These are phyloP conservation scores for Rhynchomys soricoides DNA, from an alignment of 2,113 vertebrate species.

Conservation along the genomic window DNA sequence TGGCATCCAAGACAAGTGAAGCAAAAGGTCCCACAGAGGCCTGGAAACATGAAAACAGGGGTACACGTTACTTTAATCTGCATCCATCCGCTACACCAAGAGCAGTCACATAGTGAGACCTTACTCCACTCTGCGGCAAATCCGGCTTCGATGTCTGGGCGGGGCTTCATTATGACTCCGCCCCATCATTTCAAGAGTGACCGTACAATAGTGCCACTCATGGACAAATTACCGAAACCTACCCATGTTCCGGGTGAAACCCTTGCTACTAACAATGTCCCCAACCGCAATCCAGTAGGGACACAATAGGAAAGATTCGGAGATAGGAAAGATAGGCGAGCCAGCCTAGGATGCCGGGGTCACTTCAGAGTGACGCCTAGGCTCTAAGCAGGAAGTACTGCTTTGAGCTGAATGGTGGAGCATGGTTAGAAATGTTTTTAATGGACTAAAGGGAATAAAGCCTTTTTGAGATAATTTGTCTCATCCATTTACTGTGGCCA, in stretches of 20 bases:
- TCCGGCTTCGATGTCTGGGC: not conserved
- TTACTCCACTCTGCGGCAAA: not conserved
- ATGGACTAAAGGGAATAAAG: not conserved
- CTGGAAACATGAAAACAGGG: constrained; percentile 68
- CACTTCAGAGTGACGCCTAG: not conserved
- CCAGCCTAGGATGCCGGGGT: not conserved
- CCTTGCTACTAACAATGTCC: not conserved
- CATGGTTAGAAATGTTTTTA: not conserved
- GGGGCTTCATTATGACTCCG: too few species aligned
- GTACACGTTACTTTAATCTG: not conserved
- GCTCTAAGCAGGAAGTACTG: not conserved
- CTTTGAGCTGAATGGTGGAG: not conserved
- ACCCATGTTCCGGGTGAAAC: not conserved
- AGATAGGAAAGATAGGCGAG: not conserved
- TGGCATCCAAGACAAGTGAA: constrained; percentile 82
- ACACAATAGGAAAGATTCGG: not conserved
- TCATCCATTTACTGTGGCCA: too few species aligned
- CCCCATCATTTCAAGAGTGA: not conserved
- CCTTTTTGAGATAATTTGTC: not conserved
- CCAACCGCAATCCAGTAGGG: not conserved
- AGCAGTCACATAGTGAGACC: not conserved
- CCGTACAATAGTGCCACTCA: fast-evolving
- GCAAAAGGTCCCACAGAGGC: constrained; percentile 85
- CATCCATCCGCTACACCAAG: fast-evolving
- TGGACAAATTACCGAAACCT: not conserved